phyloP scores from a whole-genome alignment of 2,888 invertebrate genomes.

The Galerucella pusilla region DNA sequence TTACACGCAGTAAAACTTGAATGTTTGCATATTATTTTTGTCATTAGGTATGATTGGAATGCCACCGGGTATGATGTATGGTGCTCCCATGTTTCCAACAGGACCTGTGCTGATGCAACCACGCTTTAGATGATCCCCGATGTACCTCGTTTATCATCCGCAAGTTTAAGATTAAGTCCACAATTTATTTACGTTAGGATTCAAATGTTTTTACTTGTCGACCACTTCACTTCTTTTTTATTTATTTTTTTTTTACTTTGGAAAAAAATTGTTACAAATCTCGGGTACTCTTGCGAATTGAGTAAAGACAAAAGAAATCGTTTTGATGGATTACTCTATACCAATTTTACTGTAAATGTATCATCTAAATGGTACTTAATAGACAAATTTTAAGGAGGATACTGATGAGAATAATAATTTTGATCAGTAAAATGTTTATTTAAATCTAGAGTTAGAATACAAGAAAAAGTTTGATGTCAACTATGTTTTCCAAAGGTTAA shows the following conservation, averaged over 20 bases:
- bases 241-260: neutral
- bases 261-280: neutral
- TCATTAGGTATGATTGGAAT: conserved; percentile 65
- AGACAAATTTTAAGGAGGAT: too few relatives aligned
- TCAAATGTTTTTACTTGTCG: conserved; percentile 25
- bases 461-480: too few relatives aligned
- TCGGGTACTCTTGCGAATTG: neutral
- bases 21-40: conserved; percentile 46
- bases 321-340: neutral
- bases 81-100: conserved; percentile 64
- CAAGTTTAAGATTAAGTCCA: conserved; percentile 59
- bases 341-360: too few relatives aligned
- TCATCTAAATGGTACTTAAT: too few relatives aligned
- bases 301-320: conserved; percentile 5
- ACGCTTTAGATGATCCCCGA: conserved; percentile 86
- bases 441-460: too few relatives aligned
- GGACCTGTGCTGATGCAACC: conserved; percentile 78
- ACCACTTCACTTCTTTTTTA: conserved; percentile 12
- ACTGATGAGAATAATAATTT: too few relatives aligned
- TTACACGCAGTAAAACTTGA: conserved; percentile 12
- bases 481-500: neutral
- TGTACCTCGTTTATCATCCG: conserved; percentile 70
- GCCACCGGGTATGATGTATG: conserved; percentile 65
- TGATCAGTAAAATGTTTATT: neutral
- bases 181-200: conserved; percentile 27